These are phyloP conservation scores for Papilio machaon DNA, from an alignment of 1,140 invertebrate species.

Conservation along the genomic window DNA sequence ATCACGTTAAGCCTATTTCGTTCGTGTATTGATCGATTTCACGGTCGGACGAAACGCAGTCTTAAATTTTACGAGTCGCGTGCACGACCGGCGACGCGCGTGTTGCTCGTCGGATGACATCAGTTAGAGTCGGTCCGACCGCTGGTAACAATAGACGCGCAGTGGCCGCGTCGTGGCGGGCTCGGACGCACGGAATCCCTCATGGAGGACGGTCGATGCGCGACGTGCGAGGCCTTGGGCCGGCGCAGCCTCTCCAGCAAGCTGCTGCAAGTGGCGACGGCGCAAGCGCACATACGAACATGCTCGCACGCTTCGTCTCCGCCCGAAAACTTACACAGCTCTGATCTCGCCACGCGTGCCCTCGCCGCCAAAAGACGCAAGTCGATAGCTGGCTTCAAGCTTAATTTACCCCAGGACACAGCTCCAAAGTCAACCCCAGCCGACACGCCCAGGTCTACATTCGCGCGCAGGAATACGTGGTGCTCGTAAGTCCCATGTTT, in stretches of 20 bases:
- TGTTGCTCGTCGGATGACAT: slow-evolving; percentile 77
- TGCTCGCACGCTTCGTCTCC: slow-evolving; percentile 65
- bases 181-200: slow-evolving; percentile 72
- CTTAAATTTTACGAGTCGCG: slow-evolving; percentile 69
- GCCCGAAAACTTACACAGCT: slow-evolving; percentile 59
- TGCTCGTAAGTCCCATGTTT: slow-evolving; percentile 76
- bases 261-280: slow-evolving; percentile 75
- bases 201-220: slow-evolving; percentile 77
- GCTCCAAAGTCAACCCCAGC: slow-evolving; percentile 56
- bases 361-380: slow-evolving; percentile 76
- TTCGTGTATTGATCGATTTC: slow-evolving; percentile 72
- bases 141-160: slow-evolving; percentile 73
- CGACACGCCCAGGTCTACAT: slow-evolving; percentile 58
- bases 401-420: slow-evolving; percentile 64
- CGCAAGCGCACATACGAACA: slow-evolving; percentile 76
- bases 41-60: slow-evolving; percentile 56
- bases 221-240: slow-evolving; percentile 75
- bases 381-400: slow-evolving; percentile 73
- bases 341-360: slow-evolving; percentile 71
- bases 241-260: slow-evolving; percentile 73
- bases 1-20: slow-evolving; percentile 79
- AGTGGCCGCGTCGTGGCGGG: slow-evolving; percentile 74
- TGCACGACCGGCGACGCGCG: slow-evolving; percentile 66
- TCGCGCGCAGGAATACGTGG: slow-evolving; percentile 79
- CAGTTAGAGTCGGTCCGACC: slow-evolving; percentile 76